These are phyloP conservation scores for Araneus ventricosus DNA, from an alignment of 1,140 invertebrate genomes.

Conservation along the genomic window DNA sequence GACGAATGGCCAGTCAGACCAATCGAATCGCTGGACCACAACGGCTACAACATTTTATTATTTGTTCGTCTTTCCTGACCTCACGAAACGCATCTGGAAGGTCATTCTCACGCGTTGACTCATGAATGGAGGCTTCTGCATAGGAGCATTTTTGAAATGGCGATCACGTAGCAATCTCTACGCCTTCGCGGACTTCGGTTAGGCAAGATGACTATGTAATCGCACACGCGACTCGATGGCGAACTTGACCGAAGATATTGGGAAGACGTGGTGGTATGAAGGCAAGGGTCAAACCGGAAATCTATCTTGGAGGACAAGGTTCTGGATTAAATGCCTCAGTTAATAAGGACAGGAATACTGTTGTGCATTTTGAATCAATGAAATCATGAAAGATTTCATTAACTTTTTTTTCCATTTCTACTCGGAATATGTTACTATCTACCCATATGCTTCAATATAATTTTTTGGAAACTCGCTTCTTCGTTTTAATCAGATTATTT, in stretches of 20 bases:
- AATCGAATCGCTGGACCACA: conserved; percentile 50
- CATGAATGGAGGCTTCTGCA: conserved; percentile 4
- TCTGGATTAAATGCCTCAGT: neutral
- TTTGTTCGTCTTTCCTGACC: conserved; percentile 19
- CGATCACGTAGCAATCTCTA: conserved; percentile 13
- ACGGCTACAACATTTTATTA: conserved; percentile 4
- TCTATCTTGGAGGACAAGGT: neutral
- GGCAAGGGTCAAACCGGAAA: conserved; percentile 2
- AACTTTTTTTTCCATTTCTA: too few species aligned
- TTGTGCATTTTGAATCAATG: neutral
- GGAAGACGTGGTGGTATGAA: neutral
- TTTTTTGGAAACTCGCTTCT: too few species aligned
- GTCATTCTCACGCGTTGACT: conserved; percentile 71
- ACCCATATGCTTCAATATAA: too few species aligned
- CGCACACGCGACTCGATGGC: conserved; percentile 1
- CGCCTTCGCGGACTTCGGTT: conserved; percentile 31
- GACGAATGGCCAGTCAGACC: conserved; percentile 24
- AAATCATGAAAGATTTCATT: too few species aligned
- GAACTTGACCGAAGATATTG: conserved; percentile 35
- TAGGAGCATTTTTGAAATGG: neutral
- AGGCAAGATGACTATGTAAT: neutral
- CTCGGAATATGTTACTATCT: too few species aligned
- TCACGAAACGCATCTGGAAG: conserved; percentile 50
- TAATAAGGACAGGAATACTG: neutral
- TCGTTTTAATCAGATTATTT: too few species aligned